Evolutionary conservation across 2,797 vertebrate genomes (phyloP).

Genomic region (Tragopan temminckii): DNA sequence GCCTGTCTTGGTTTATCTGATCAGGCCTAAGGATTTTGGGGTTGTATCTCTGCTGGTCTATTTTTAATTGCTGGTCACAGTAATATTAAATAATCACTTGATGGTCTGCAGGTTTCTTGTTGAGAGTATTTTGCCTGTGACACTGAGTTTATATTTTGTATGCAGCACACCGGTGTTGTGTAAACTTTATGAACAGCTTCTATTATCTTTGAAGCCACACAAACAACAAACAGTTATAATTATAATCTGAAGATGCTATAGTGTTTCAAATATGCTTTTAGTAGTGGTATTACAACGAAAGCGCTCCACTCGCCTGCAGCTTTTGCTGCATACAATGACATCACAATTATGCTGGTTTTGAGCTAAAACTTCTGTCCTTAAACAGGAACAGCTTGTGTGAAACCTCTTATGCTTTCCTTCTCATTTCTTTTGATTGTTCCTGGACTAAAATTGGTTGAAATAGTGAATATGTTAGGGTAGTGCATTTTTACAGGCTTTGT

Average conservation of each 20-base stretch:
- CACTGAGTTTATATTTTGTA: slow-evolving; percentile 54
- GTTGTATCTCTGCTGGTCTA: not conserved
- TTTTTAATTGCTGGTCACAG: slow-evolving; percentile 54
- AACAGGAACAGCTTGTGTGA: slow-evolving; percentile 79
- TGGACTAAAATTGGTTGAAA: slow-evolving; percentile 64
- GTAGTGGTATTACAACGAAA: slow-evolving; percentile 69
- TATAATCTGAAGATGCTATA: slow-evolving; percentile 76
- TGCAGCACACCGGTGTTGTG: slow-evolving; percentile 32
- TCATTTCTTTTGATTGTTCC: slow-evolving; percentile 54
- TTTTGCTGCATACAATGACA: slow-evolving; percentile 75
- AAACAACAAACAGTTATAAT: slow-evolving; percentile 79
- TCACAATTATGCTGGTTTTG: slow-evolving; percentile 75
- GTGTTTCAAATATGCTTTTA: slow-evolving; percentile 77
- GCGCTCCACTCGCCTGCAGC: slow-evolving; percentile 68
- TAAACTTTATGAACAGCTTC: slow-evolving; percentile 75
- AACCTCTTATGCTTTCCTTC: slow-evolving; percentile 39
- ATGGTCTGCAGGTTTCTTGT: slow-evolving; percentile 52
- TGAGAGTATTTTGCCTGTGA: slow-evolving; percentile 61
- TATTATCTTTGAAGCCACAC: slow-evolving; percentile 79
- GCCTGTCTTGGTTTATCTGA: slow-evolving; percentile 41
- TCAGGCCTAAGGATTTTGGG: slow-evolving; percentile 1
- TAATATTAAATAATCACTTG: slow-evolving; percentile 35
- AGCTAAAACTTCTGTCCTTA: slow-evolving; percentile 81
- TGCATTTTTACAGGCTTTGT: slow-evolving; percentile 36
- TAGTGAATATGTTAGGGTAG: not conserved